Base-by-base conservation (phyloP, 2,888 invertebrate species). In the Chalcis sispes region DNA sequence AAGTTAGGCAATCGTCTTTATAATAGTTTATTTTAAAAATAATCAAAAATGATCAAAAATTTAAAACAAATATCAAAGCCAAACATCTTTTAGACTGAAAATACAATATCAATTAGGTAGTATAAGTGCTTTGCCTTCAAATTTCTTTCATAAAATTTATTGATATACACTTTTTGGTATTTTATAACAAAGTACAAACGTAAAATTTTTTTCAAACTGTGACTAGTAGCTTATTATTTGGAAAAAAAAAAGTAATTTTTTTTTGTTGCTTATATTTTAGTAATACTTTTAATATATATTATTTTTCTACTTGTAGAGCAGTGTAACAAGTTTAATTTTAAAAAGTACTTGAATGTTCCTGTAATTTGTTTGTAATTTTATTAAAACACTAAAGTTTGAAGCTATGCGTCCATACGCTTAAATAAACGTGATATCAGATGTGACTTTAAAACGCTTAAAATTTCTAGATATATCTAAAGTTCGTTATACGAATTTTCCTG, bases 361-460 rank as follows among this genome's bases (percentile, higher is more conserved):
- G 62, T 40, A 69, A 58, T 32, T 72, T 36, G 27, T 58, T 42
- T 8, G 29, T 20, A 46, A 66, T 56, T 20, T 58, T 72, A 18
- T n/a, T 20, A 50, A 67, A 67, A n/a, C 36, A 29, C 40, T 58
- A 25, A 56, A 64, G 69, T 77, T 69, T 65, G 40, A 69, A 54
- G 69, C n/a, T 73, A 50, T 65, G 69, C 65, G 40, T 61, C 56
- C 50, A 65, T 58, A 66, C 59, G 71, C 77, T 77, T 77, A 73
- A 77, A 46, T 62, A 73, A 77, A 46, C 59, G 74, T 77, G 66
- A 77, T 72, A 72, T 46, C 29, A 77, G 10, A 77, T 77, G 74
- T 77, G 77, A 75, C 77, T 77, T 77, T 56, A 61, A 25, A 67
- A 77, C 61, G 77, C 74, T 77, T 74, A 66, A 48, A 42, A 64